A percentile compares a stretch with the other conserved stretches of the same genome.
Evolutionary conservation across 1,140 invertebrate genomes (phyloP).

Genomic region (Camponotus vicinus): DNA sequence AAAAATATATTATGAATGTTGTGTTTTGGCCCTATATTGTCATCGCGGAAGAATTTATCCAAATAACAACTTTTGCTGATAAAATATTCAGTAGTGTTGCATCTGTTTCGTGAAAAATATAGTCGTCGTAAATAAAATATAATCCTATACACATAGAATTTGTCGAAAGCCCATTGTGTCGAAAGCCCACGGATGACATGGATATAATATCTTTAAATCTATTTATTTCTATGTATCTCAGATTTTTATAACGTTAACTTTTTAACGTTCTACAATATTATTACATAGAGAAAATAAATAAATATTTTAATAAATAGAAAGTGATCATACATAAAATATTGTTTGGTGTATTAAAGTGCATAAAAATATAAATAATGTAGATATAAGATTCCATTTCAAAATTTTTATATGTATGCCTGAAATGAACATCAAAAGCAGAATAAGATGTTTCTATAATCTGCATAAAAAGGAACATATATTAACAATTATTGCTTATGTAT

Average conservation of each 20-base stretch:
- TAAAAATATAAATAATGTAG: not conserved
- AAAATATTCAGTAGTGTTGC: not conserved
- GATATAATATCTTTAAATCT: not conserved
- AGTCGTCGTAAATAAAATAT: not conserved
- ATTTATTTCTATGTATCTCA: not conserved
- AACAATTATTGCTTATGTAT: not conserved
- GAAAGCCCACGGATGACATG: too few relatives aligned
- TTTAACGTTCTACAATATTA: not conserved
- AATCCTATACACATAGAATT: not conserved
- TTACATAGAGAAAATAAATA: not conserved
- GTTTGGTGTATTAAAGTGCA: not conserved
- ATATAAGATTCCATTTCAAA: too few relatives aligned
- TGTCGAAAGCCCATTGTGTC: too few relatives aligned
- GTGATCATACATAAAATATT: not conserved
- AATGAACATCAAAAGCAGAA: slow-evolving; percentile 44
- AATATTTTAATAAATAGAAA: not conserved
- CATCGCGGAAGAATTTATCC: too few relatives aligned
- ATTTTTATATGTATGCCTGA: too few relatives aligned
- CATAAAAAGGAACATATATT: not conserved
- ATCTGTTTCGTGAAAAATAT: not conserved
- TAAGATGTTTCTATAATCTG: slow-evolving; percentile 61
- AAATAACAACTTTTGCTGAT: not conserved
- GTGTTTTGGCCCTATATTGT: too few relatives aligned
- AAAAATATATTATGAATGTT: too few relatives aligned
- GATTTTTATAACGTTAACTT: not conserved